Base-by-base conservation (phyloP, 1,140 invertebrate genomes). In the Bradynema listronoti region DNA sequence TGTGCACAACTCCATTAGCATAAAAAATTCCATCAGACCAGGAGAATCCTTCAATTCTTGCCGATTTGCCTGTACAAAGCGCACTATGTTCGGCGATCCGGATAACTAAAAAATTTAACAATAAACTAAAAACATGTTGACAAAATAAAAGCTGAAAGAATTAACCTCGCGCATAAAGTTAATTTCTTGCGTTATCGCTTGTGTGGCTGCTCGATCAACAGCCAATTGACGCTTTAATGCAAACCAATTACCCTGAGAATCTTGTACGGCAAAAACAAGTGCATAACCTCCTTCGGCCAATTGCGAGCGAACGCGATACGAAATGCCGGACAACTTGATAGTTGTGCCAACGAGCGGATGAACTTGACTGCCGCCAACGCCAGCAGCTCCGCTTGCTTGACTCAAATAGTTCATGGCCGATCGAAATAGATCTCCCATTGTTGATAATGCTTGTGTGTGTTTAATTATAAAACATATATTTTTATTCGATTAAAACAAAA, bases 241-340 rank as follows among this genome's bases (percentile, higher is more conserved):
- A 33, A 45, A 77, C 70, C 63, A 73, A n/a, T 58, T 45, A 4
- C 74, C 72, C 4, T 67, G 24, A n/a, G 25, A 14, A 36, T 74
- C 69, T 43, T 75, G 65, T 11, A 56, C 66, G 25, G 69, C 41
- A 36, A 78, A 78, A 32, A 75, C 75, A 19, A 78, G 39, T 14
- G 75, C 73, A 50, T 63, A 75, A 3, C 73, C 73, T 5, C 72
- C 72, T 63, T 74, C 71, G 6, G 72, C 72, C 19, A 74, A 34
- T 14, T 74, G 52, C 3, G 63, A 55, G 1, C 63, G 50, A 33
- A 77, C 49, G 9, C 34, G 46, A 16, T 71, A 45, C 30, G 34
- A 52, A 22, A 50, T 33, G 25, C 55, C 58, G 4, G 66, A 73
- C 19, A 74, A 58, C 19, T 69, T 56, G n/a, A 74, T 51, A 1